A percentile compares a stretch with the other conserved stretches of the same genome.
Evolutionary conservation across 2,797 vertebrate genomes (phyloP).

Genomic region (Psittacula derbiana): DNA sequence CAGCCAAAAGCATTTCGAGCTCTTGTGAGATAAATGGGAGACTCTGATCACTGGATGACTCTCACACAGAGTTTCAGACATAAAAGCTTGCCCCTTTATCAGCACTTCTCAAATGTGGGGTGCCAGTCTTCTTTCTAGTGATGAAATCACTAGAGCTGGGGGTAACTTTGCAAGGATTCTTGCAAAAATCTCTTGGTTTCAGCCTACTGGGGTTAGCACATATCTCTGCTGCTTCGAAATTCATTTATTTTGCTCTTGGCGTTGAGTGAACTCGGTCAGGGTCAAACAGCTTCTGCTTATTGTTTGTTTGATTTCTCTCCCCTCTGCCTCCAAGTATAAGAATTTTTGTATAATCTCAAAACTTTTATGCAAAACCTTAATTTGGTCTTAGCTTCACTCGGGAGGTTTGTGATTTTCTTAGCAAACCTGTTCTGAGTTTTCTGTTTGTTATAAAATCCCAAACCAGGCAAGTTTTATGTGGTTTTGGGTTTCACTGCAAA

Average conservation of each 20-base stretch:
- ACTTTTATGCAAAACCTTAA: constrained; percentile 3
- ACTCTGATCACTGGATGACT: constrained; percentile 5
- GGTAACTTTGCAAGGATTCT: neutral
- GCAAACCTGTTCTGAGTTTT: constrained; percentile 52
- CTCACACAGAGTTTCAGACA: constrained; percentile 21
- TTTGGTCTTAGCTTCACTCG: neutral
- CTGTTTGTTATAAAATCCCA: constrained; percentile 49
- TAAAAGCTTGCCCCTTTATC: neutral
- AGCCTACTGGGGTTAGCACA: neutral
- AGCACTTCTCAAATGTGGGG: neutral
- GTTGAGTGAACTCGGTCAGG: neutral
- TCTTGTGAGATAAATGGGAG: constrained; percentile 11
- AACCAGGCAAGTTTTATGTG: constrained; percentile 41
- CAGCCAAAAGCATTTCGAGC: constrained; percentile 27
- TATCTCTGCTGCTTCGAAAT: neutral
- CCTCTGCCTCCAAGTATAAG: neutral
- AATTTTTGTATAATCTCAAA: constrained; percentile 6
- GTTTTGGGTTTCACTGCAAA: constrained; percentile 58
- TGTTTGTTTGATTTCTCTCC: constrained; percentile 24
- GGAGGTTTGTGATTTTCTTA: constrained; percentile 11
- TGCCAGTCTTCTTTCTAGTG: neutral
- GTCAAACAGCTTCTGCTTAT: constrained; percentile 34
- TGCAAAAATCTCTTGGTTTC: constrained; percentile 22
- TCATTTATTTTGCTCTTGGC: constrained; percentile 28
- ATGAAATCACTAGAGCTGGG: neutral